Base-by-base conservation (phyloP, 1,140 invertebrate genomes). In the Bombus cullumanus region DNA sequence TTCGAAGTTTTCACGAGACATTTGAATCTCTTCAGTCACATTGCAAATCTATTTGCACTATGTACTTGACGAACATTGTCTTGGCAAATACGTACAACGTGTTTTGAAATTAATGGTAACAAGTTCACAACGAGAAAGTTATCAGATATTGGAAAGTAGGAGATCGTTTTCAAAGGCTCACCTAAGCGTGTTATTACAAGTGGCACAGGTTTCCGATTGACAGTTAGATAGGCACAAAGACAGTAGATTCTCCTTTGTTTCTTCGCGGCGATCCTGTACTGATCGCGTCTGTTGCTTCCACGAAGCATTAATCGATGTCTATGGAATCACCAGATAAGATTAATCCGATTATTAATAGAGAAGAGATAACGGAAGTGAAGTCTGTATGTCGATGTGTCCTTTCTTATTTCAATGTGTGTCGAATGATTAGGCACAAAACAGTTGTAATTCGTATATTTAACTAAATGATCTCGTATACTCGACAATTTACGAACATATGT, bases 251-350 rank as follows among this genome's bases (percentile, higher is more conserved):
- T 76, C 34, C 73, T 75, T 76, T n/a, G 34, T 76, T 76, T 25
- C 34, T 37, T 15, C 25, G 12, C 34, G 13, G 37, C 74, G 41
- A 76, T 76, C 53, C 25, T 31, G 25, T n/a, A 77, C 75, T 77
- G 18, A 31, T 64, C 34, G 57, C 25, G 5, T 9, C 15, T 9
- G 12, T 41, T 5, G 13, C 0, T 43, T 28, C 15, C 9, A 31
- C 8, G 0, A 3, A 39, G 13, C 18, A 59, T 62, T 68, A 18
- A 79, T 47, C 64, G 77, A 37, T 39, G 53, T 13, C 34, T 28
- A 77, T 39, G 28, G 28, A 62, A 41, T 31, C 25, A 22, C 3
- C 28, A 22, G 75, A 80, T 80, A 80, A 80, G 78, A 80, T 80
- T 69, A 47, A 80, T 22, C 37, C 31, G 39, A 15, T 34, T 47